Conservation (phyloP, 2,113 vertebrate species). For the Spheniscus mendiculus region DNA sequence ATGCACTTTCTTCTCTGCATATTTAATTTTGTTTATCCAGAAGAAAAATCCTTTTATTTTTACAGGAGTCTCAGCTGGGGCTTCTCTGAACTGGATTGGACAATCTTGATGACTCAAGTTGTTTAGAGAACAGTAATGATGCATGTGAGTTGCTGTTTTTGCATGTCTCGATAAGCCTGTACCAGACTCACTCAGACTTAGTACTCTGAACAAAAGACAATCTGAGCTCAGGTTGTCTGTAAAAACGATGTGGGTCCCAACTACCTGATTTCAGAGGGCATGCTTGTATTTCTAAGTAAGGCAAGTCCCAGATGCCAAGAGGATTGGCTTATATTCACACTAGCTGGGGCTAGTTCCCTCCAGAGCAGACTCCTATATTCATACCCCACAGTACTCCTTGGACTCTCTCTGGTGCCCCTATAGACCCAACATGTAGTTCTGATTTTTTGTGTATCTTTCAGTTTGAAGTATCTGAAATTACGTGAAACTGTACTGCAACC, state of each 20-base stretch:
- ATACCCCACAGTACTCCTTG: background rate
- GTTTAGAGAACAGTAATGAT: background rate
- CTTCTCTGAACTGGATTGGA: background rate
- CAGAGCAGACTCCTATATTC: background rate
- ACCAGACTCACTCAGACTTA: background rate
- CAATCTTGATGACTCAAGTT: background rate
- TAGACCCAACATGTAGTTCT: background rate
- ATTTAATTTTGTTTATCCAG: background rate
- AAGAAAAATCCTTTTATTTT: background rate
- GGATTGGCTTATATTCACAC: background rate
- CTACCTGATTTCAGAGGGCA: background rate
- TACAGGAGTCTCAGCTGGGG: background rate
- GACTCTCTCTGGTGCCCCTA: background rate
- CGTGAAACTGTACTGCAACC: background rate
- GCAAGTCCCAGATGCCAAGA: background rate
- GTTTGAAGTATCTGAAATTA: background rate
- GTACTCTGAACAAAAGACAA: background rate
- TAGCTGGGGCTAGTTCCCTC: background rate
- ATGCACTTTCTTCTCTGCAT: background rate
- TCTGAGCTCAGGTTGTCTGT: background rate
- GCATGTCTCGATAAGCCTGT: rapidly evolving
- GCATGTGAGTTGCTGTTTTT: rapidly evolving
- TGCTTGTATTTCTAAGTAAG: background rate
- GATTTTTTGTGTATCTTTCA: background rate
- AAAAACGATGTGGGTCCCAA: background rate